Evolutionary conservation across 2,888 invertebrate genomes (phyloP).

Genomic region (Rambutsinella grinnellia): DNA sequence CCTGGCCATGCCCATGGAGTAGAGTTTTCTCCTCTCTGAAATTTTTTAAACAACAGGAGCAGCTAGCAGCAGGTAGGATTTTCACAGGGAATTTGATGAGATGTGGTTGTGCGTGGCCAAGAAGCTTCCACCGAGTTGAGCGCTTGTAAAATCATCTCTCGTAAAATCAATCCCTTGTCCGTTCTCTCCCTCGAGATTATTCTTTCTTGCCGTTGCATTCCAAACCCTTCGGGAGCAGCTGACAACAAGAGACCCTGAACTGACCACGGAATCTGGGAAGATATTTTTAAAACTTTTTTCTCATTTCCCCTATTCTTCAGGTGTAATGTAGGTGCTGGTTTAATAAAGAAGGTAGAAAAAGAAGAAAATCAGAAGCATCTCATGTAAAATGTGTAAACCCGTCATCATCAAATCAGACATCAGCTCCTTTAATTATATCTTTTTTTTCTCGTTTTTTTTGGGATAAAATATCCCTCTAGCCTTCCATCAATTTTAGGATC

Average conservation of each 20-base stretch:
- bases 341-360: constrained; percentile 43
- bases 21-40: background rate
- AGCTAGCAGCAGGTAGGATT: constrained; percentile 48
- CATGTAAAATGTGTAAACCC: constrained; percentile 48
- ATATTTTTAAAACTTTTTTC: constrained; percentile 28
- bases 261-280: constrained; percentile 29
- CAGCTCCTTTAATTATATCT: constrained; percentile 47
- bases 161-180: constrained; percentile 13
- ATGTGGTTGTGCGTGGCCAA: constrained; percentile 42
- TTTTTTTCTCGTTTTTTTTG: constrained; percentile 7
- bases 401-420: constrained; percentile 53
- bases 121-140: constrained; percentile 52
- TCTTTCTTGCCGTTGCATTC: background rate
- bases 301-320: constrained; percentile 7
- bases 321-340: background rate
- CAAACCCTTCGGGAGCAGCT: background rate
- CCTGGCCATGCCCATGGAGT: background rate
- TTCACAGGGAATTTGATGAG: constrained; percentile 44
- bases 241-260: constrained; percentile 25
- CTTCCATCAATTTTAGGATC: constrained; percentile 6
- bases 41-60: constrained; percentile 26
- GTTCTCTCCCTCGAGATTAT: background rate
- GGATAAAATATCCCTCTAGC: background rate
- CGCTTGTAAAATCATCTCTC: constrained; percentile 44
- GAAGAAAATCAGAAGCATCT: constrained; percentile 32